phyloP scores from a whole-genome alignment of 2,113 vertebrate species.

The Crotalus viridis region DNA sequence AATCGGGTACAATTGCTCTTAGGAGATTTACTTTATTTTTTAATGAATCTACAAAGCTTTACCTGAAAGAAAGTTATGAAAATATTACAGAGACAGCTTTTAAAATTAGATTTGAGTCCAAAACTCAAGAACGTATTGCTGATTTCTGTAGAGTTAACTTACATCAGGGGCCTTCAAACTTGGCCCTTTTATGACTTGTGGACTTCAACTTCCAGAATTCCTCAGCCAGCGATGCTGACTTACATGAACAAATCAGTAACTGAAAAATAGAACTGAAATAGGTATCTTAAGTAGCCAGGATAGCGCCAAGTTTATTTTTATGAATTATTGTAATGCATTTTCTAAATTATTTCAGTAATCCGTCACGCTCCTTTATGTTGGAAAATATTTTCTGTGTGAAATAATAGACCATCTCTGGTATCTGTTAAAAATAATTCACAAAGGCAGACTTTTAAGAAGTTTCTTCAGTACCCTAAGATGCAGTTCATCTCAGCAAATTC shows the following conservation, averaged over 20 bases:
- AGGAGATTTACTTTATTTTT: background rate
- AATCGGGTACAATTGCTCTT: background rate
- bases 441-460: background rate
- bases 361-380: background rate
- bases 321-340: background rate
- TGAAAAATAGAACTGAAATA: background rate
- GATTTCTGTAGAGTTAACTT: background rate
- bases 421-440: background rate
- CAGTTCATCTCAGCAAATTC: background rate
- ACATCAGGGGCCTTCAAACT: too few species aligned
- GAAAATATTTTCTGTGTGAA: background rate
- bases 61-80: background rate
- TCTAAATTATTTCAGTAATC: background rate
- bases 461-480: background rate
- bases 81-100: background rate
- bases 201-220: too few species aligned
- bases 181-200: too few species aligned
- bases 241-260: background rate
- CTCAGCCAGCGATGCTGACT: background rate
- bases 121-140: background rate
- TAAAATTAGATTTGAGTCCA: constrained; percentile 2
- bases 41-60: background rate
- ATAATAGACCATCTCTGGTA: background rate
- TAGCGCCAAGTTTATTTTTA: constrained; percentile 2
- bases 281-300: background rate